Evolutionary conservation across 2,797 vertebrate species (phyloP).

Genomic region (Cuculus canorus): DNA sequence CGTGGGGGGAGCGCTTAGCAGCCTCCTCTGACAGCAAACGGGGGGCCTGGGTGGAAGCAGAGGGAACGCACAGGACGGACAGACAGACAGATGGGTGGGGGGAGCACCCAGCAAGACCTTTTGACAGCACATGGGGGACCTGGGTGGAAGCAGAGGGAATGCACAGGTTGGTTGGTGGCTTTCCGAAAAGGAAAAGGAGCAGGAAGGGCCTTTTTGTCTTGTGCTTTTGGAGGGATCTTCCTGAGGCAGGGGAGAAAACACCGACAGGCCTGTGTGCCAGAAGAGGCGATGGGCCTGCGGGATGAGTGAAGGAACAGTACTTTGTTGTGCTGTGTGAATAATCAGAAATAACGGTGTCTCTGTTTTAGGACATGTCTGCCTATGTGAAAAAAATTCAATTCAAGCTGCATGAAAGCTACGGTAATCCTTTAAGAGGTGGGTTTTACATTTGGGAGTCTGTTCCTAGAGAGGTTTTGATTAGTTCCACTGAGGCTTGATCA

Average conservation of each 20-base stretch:
- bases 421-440: slow-evolving; percentile 94
- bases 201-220: accelerated
- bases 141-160: too few species aligned
- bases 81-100: too few species aligned
- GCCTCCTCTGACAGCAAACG: too few species aligned
- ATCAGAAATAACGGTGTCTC: not conserved
- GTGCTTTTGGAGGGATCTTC: accelerated
- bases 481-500: not conserved
- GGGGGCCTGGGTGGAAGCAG: too few species aligned
- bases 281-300: accelerated
- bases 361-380: slow-evolving; percentile 94
- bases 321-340: not conserved
- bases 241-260: not conserved
- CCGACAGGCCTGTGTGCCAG: accelerated
- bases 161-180: not conserved
- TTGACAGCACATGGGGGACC: too few species aligned
- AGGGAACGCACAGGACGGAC: too few species aligned
- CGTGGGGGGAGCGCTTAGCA: too few species aligned
- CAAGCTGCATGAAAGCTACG: slow-evolving; percentile 97
- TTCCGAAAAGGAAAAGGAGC: accelerated
- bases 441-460: not conserved
- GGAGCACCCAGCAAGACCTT: too few species aligned
- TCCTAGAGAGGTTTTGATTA: not conserved
- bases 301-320: too few species aligned
- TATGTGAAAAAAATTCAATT: slow-evolving; percentile 99